Evolutionary conservation across 2,888 invertebrate genomes (phyloP).

Genomic region (Dioctria linearis): DNA sequence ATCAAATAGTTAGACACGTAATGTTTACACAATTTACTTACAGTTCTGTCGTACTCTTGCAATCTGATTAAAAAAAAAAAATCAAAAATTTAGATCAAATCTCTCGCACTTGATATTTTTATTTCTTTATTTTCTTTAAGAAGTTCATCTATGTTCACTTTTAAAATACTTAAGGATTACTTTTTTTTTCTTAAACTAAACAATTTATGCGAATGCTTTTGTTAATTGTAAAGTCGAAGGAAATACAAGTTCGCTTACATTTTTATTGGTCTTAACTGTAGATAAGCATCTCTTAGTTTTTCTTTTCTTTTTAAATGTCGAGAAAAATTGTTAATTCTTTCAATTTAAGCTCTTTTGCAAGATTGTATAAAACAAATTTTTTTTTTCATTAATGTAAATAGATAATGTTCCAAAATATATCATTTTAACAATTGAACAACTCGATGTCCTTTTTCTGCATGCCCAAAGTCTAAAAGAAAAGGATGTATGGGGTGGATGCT

Average conservation of each 20-base stretch:
- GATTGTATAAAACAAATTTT: constrained; percentile 25
- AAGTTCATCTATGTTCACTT: not conserved
- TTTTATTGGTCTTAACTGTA: not conserved
- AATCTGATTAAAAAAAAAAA: constrained; percentile 28
- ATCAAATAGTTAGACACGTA: not conserved
- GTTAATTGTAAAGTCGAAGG: constrained; percentile 22
- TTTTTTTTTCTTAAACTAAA: not conserved
- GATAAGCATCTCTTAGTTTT: not conserved
- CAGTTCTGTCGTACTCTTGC: constrained; percentile 21
- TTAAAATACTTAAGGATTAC: not conserved
- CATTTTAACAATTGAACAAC: constrained; percentile 17
- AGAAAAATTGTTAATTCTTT: constrained; percentile 13
- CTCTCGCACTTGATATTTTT: not conserved
- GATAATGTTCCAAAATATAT: constrained; percentile 27
- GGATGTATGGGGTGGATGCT: too few relatives aligned
- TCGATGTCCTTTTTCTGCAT: too few relatives aligned
- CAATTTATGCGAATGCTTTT: not conserved
- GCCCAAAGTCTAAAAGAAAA: too few relatives aligned
- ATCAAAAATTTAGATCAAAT: not conserved
- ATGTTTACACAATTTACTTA: constrained; percentile 30
- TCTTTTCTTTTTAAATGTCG: not conserved
- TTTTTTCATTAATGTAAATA: constrained; percentile 30
- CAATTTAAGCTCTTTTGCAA: constrained; percentile 29
- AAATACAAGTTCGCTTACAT: not conserved
- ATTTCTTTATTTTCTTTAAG: not conserved